phyloP scores from a whole-genome alignment of 2,888 invertebrate species.

The Gastracanthus pulcherrimus region DNA sequence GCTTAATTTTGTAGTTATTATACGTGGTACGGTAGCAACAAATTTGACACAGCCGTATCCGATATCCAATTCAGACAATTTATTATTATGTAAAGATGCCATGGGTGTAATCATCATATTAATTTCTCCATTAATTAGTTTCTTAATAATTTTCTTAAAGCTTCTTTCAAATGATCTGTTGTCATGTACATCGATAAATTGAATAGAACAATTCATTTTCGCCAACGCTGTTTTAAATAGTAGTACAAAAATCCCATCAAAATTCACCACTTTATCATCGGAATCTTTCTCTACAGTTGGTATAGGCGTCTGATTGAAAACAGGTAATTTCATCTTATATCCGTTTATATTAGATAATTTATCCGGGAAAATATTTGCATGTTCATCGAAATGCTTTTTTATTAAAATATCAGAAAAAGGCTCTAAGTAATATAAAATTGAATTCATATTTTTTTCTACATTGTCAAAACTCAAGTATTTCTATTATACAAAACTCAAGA shows the following conservation, averaged over 20 bases:
- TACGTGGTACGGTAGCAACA: background rate
- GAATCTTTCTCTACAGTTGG: background rate
- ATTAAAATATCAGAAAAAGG: background rate
- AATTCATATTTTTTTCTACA: background rate
- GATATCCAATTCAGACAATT: background rate
- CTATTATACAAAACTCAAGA: background rate
- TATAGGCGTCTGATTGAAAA: background rate
- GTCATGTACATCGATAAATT: background rate
- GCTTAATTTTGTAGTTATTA: background rate
- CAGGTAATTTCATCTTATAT: background rate
- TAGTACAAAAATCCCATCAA: background rate
- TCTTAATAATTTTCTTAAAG: background rate
- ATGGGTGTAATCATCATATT: background rate
- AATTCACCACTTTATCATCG: background rate
- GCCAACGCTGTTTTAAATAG: background rate
- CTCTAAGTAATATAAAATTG: background rate
- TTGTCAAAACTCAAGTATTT: background rate
- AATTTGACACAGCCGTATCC: background rate
- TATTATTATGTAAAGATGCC: background rate
- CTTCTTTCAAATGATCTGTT: background rate
- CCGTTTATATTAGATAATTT: background rate
- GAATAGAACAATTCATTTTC: background rate
- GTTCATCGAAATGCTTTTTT: background rate
- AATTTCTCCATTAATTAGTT: background rate
- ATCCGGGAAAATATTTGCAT: background rate